Conservation (phyloP, 2,797 vertebrate species). For the Anableps anableps region DNA sequence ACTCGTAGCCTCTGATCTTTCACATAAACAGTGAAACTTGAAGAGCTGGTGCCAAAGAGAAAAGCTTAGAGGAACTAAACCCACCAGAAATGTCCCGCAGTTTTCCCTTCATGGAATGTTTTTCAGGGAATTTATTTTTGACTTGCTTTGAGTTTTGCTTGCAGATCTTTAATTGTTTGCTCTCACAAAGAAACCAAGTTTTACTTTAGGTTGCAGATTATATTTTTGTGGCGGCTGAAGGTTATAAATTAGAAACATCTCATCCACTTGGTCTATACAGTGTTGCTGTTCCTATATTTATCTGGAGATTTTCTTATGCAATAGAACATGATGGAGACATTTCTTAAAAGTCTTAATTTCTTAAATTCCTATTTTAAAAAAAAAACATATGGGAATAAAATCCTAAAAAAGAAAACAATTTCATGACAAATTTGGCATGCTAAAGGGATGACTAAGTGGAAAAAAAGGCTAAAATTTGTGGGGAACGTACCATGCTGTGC, state of each 20-base stretch:
- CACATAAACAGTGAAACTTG: conserved; percentile 41
- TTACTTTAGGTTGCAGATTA: neutral
- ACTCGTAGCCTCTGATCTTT: conserved; percentile 63
- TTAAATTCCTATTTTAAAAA: neutral
- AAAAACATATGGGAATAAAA: neutral
- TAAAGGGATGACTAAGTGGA: neutral
- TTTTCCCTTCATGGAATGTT: neutral
- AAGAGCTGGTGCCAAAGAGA: conserved; percentile 36
- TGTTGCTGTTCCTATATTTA: neutral
- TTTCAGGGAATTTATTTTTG: conserved; percentile 23
- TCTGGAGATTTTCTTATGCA: neutral
- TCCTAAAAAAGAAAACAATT: neutral
- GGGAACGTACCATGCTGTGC: conserved; percentile 23
- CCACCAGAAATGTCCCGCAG: conserved; percentile 9
- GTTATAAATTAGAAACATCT: neutral
- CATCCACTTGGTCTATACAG: neutral
- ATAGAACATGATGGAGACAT: neutral
- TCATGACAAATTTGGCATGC: neutral
- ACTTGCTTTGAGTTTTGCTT: conserved; percentile 26
- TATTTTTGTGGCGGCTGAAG: neutral
- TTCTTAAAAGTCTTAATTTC: neutral
- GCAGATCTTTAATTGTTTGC: conserved; percentile 15
- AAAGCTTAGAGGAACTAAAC: conserved; percentile 25
- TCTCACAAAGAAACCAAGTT: conserved; percentile 7
- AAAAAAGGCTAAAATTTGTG: conserved; percentile 1